Evolutionary conservation across 2,888 invertebrate genomes (phyloP), one percentile per base, ranked within the genome.

Genomic region (Onthophagus sagittarius): DNA sequence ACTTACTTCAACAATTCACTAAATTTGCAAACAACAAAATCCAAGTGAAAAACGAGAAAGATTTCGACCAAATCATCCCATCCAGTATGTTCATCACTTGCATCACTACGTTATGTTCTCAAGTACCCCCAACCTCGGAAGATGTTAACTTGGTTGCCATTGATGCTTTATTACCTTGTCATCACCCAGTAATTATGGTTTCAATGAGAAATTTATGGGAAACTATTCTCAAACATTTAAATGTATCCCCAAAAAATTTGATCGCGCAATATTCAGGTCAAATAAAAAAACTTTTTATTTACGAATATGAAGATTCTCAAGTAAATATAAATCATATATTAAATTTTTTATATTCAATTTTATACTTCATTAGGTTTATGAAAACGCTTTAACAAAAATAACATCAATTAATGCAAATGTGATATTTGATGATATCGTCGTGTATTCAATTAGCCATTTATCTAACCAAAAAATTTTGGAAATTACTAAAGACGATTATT

Each of bases 401-500:
- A 88, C 91, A 0, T 85, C 87, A 2, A 84, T 92, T 5, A 90
- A 91, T 79, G 89, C 93, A 0, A 90, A 91, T 71, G 85, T 88
- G 3, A 85, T 94, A 69, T 86, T 94, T 33, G 90, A 91, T 11
- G 84, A 89, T 33, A 84, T 96, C n/a, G 85, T 94, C 39, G 85
- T 86, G 6, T 87, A 87, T 76, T 89, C 93, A 5, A 89, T 88
- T 63, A 84, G 84, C 15, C 87, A 90, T 79, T 87, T 97, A 39
- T 88, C 86, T 72, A 89, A 93, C 81, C 86, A 89, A 0, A 89
- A 88, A 74, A 89, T 96, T 77, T 87, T 91, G 71, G 88, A 89
- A 76, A 90, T 97, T 23, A 92, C 94, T 0, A 89, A 94, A 79
- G 92, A 93, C 73, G 94, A 96, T 79, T 94, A 93, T 83, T 91